These are phyloP conservation scores for Bungarus multicinctus DNA, from an alignment of 2,113 vertebrate genomes.

Conservation along the genomic window DNA sequence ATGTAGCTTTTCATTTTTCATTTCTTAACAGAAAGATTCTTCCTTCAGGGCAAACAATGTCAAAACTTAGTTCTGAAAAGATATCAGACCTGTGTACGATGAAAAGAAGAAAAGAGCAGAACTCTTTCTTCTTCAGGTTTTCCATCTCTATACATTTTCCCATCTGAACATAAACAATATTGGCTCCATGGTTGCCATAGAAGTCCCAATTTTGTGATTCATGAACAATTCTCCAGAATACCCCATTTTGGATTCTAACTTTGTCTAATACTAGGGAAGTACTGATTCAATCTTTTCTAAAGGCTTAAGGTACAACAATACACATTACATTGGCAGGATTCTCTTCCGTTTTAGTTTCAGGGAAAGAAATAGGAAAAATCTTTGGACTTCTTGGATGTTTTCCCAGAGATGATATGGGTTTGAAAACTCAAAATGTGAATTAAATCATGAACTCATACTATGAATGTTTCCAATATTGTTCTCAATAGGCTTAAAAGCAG, in stretches of 20 bases:
- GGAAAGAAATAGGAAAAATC: background rate
- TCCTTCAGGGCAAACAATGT: background rate
- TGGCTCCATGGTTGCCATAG: background rate
- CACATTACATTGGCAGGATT: background rate
- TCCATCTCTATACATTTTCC: background rate
- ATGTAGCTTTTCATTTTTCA: background rate
- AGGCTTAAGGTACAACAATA: background rate
- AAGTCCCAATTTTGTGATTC: background rate
- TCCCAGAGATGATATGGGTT: background rate
- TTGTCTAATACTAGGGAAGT: background rate
- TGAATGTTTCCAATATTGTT: background rate
- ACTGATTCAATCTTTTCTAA: background rate
- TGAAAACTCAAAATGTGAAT: background rate
- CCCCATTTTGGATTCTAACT: background rate
- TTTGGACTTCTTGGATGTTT: background rate
- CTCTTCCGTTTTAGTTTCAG: background rate
- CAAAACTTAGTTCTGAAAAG: background rate
- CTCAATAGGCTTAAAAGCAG: background rate
- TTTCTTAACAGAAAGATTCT: background rate
- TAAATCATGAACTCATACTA: background rate
- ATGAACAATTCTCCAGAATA: background rate
- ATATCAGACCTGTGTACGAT: background rate
- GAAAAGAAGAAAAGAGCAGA: background rate
- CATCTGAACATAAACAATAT: background rate
- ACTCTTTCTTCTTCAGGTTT: background rate